Evolutionary conservation across 2,888 invertebrate species (phyloP), one percentile per base, ranked within the genome.

Genomic region (Hesperia comma): DNA sequence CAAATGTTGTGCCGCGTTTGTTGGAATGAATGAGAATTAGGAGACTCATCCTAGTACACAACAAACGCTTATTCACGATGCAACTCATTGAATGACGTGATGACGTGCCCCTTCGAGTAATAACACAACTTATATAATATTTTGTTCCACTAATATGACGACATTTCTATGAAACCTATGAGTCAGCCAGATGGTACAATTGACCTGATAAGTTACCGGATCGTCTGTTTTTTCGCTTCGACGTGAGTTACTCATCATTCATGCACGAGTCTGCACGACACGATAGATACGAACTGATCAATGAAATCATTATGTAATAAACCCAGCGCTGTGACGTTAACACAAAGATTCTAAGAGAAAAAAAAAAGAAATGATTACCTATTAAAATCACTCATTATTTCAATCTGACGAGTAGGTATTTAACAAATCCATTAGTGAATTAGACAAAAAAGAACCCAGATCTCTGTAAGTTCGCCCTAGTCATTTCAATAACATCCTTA

Each of bases 71-170:
- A 49, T 33, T 60, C 19, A 60, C n/a, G 10, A 10, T 15, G 40
- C 19, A 37, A 19, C 8, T 40, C 21, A 55, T 54, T 77, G 77
- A 72, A 74, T 84, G 82, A 81, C 82, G 79, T 73, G 71, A 74
- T 84, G 82, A 81, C 82, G 79, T 73, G 71, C 51, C 64, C 62
- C 57, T 63, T 40, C 67, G 60, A 67, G 68, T 67, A 67, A 68
- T 63, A 66, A 68, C 70, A 69, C 74, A 71, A 73, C 72, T 75
- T 74, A 68, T 71, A 69, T 72, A 70, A 76, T 67, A 79, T 87
- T 80, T 79, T 82, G 14, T 49, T 49, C 49, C 80, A 85, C 86
- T 87, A 87, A 70, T 84, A 85, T 88, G 89, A 89, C 87, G 85
- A 84, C 77, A 84, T 80, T 87, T 83, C 83, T 81, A 74, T 74